A percentile compares a stretch with the other conserved stretches of the same genome.
These are phyloP conservation scores for Nomada fucata DNA, from an alignment of 2,888 invertebrate species.

Conservation along the genomic window DNA sequence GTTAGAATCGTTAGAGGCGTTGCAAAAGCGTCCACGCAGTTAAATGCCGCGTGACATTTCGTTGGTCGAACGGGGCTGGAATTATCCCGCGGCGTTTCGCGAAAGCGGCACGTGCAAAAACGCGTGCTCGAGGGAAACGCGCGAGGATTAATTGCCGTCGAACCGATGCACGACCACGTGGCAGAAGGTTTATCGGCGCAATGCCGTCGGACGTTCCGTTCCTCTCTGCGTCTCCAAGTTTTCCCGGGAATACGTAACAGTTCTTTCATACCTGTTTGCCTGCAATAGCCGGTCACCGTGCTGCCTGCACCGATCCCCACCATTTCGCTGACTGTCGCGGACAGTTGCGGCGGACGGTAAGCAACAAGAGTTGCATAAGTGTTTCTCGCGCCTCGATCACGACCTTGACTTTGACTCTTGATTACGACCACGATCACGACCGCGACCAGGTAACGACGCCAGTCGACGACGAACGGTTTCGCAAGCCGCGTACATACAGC, in stretches of 20 bases:
- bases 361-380: slow-evolving; percentile 76
- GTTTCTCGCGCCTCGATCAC: slow-evolving; percentile 75
- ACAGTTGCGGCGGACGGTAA: slow-evolving; percentile 41
- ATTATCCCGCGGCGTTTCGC: background rate
- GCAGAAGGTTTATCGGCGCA: slow-evolving; percentile 27
- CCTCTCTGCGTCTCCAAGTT: slow-evolving; percentile 33
- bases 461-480: slow-evolving; percentile 71
- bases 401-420: slow-evolving; percentile 83
- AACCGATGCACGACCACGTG: background rate
- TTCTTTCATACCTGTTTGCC: slow-evolving; percentile 62
- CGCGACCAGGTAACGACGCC: slow-evolving; percentile 63
- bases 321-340: slow-evolving; percentile 3
- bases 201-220: slow-evolving; percentile 8
- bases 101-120: background rate
- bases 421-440: slow-evolving; percentile 78
- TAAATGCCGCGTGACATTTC: background rate
- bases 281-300: slow-evolving; percentile 50
- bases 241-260: slow-evolving; percentile 66
- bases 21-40: background rate
- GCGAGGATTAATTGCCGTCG: slow-evolving; percentile 13
- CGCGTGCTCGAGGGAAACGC: background rate
- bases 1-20: too few relatives aligned
- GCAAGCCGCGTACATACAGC: slow-evolving; percentile 63
- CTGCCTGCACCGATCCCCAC: slow-evolving; percentile 42
- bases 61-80: background rate